Evolutionary conservation across 2,797 vertebrate genomes (phyloP), one percentile per base, ranked within the genome.

Genomic region (Amniataba percoides): DNA sequence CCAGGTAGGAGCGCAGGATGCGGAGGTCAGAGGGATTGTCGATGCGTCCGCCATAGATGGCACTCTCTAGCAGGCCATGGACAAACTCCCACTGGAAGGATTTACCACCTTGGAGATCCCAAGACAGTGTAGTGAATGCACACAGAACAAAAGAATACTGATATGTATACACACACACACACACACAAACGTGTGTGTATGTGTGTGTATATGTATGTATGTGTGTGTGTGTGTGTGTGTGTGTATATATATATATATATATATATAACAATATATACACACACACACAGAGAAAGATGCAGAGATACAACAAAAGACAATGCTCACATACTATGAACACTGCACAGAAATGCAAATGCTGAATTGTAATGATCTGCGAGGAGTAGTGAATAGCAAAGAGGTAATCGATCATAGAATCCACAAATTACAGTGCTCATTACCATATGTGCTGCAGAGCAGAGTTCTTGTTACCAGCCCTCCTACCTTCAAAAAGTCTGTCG

Each of bases 21-120:
- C 95, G 94, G 77, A 97, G 96, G 93, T 99, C 98, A 39, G 96
- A 98, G 58, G 92, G 94, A 87, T 99, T 99, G 91, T 99, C 98
- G 19, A 99, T 94, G 56, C 97, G 97, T 43, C 98, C 98, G 34
- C 98, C 98, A 64, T 99, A 99, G 93, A 99, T 97, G 71, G 97
- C 97, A 71, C 95, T 97, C 94, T 99, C 98, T 90, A 99, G 92
- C 59, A 99, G 95, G 40, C 98, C 98, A 39, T 96, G 97, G 61
- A 98, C 96, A 87, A 96, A 98, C 88, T 99, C 97, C 98, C 97
- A 99, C 58, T 98, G 97, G 85, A 98, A 93, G 52, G 86, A 73
- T 94, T 95, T 97, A 73, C 95, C 94, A 81, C 94, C 98, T 99
- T 77, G 21, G 81, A 93, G 81, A 89, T 9, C 83, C 13, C 9